Evolutionary conservation across 2,888 invertebrate species (phyloP).

Genomic region (Drosophila dives): DNA sequence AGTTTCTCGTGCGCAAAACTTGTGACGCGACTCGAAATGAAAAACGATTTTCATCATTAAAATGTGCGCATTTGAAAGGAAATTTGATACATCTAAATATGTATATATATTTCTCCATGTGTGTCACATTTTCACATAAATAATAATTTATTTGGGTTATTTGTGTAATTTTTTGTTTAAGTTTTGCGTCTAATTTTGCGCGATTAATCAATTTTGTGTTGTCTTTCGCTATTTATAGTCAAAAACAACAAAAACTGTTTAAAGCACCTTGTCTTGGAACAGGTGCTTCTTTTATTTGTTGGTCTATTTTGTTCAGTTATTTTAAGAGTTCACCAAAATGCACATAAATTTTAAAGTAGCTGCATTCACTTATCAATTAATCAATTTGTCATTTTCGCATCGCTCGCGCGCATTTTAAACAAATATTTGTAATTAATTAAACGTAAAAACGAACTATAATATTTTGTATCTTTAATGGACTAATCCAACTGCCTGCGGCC

Average conservation of each 20-base stretch:
- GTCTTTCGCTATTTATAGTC: conserved; percentile 60
- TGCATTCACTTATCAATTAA: conserved; percentile 76
- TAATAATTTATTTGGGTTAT: conserved; percentile 67
- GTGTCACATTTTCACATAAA: conserved; percentile 65
- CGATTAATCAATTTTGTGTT: conserved; percentile 66
- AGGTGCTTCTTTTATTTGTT: conserved; percentile 48
- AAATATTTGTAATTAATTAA: conserved; percentile 78
- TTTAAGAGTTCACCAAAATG: conserved; percentile 5
- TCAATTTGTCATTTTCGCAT: conserved; percentile 70
- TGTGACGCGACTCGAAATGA: conserved; percentile 14
- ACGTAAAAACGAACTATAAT: conserved; percentile 52
- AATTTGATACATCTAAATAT: conserved; percentile 53
- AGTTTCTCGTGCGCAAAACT: conserved; percentile 55
- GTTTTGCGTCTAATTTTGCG: conserved; percentile 76
- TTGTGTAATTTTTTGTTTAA: conserved; percentile 54
- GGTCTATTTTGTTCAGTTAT: conserved; percentile 15
- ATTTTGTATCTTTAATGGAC: conserved; percentile 31
- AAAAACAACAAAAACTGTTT: conserved; percentile 8
- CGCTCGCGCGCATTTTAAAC: conserved; percentile 51
- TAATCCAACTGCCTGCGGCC: conserved; percentile 29
- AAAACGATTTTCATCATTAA: conserved; percentile 66
- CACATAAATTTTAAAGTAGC: conserved; percentile 61
- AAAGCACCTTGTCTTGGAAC: conserved; percentile 50
- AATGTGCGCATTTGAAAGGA: conserved; percentile 63
- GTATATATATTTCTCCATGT: conserved; percentile 56